Conservation (phyloP, 2,888 invertebrate species). For the Sphaerophoria rueppellii region DNA sequence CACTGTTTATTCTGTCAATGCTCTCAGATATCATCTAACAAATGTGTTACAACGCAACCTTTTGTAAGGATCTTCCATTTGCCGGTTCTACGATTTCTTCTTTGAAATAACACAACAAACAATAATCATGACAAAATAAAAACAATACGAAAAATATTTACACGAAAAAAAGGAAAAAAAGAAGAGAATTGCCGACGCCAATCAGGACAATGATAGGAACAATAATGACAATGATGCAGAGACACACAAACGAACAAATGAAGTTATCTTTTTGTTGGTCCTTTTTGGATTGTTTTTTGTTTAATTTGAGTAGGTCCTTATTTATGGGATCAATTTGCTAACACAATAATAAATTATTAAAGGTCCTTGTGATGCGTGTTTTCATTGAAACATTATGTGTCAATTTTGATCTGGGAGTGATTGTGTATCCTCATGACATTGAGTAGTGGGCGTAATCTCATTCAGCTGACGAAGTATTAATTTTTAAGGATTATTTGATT, state of each 20-base stretch:
- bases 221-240: constrained; percentile 34
- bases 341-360: constrained; percentile 32
- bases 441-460: constrained; percentile 18
- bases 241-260: constrained; percentile 18
- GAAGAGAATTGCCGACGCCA: constrained; percentile 41
- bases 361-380: constrained; percentile 17
- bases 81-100: constrained; percentile 1
- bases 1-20: background rate
- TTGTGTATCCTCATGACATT: background rate
- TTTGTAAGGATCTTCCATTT: constrained; percentile 8
- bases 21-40: constrained; percentile 36
- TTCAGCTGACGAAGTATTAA: constrained; percentile 23
- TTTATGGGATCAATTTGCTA: constrained; percentile 28
- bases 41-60: constrained; percentile 54
- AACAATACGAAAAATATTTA: background rate
- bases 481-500: too few species aligned
- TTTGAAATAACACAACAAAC: constrained; percentile 62
- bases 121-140: constrained; percentile 50
- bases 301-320: constrained; percentile 19
- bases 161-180: constrained; percentile 28
- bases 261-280: constrained; percentile 36
- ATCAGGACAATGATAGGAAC: constrained; percentile 48
- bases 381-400: constrained; percentile 27
- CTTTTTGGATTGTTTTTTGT: background rate
- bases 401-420: constrained; percentile 17